A percentile compares a stretch with the other conserved stretches of the same genome.
Conservation (phyloP, 2,113 vertebrate genomes). For the Tyrannus savana region DNA sequence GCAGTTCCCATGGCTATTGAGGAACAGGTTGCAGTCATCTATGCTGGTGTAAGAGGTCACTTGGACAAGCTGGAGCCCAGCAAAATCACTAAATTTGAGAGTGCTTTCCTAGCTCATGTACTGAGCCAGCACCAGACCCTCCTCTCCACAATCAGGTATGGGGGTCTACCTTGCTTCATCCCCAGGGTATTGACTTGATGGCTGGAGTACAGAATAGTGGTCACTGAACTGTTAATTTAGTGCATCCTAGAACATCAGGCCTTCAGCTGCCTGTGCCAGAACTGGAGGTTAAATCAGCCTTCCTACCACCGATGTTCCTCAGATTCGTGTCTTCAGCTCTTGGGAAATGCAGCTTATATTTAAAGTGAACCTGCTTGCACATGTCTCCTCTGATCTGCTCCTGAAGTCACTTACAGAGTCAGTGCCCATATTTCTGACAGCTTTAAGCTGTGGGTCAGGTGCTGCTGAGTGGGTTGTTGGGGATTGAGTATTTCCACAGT, state of each 20-base stretch:
- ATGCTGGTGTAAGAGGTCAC: constrained; percentile 94
- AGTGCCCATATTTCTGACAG: fast-evolving
- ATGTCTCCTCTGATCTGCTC: neutral
- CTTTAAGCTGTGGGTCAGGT: neutral
- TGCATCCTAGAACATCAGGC: neutral
- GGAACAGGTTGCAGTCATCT: constrained; percentile 97
- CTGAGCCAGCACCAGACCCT: constrained; percentile 91
- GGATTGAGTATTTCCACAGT: neutral
- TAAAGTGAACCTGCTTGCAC: neutral
- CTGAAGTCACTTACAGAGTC: neutral
- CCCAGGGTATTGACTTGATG: neutral
- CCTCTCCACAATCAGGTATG: constrained; percentile 85
- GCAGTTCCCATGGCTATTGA: constrained; percentile 98
- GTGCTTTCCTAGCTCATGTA: constrained; percentile 90
- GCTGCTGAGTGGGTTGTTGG: neutral
- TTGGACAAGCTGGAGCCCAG: constrained; percentile 97
- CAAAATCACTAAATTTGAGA: constrained; percentile 98
- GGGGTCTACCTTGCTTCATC: neutral
- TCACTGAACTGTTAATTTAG: neutral
- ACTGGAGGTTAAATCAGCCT: neutral
- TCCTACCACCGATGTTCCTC: fast-evolving
- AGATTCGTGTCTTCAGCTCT: neutral
- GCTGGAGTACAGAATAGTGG: neutral
- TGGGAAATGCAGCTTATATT: neutral
- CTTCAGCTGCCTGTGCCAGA: neutral